Evolutionary conservation across 2,797 vertebrate genomes (phyloP).

Genomic region (Luscinia megarhynchos): DNA sequence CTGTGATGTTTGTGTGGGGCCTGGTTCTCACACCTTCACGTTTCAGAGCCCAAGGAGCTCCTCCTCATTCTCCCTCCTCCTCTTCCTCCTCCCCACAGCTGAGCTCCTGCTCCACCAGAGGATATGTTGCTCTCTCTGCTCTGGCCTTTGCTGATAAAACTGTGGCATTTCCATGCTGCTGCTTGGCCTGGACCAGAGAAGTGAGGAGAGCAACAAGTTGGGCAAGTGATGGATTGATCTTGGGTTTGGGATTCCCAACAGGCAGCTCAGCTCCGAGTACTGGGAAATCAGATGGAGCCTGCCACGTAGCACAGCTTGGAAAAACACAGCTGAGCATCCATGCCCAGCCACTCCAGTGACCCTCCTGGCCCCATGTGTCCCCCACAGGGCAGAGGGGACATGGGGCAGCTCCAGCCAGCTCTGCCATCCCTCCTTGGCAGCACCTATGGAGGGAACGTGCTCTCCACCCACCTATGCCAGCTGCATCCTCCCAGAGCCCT

Average conservation of each 20-base stretch:
- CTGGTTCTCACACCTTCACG: background rate
- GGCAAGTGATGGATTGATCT: background rate
- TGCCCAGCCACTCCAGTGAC: rapidly evolving
- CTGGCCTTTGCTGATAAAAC: background rate
- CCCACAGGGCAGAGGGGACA: background rate
- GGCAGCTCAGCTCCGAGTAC: background rate
- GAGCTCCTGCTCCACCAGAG: background rate
- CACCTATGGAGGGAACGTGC: background rate
- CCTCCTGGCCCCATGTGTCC: background rate
- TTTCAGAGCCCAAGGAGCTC: background rate
- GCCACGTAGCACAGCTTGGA: background rate
- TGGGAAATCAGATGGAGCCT: background rate
- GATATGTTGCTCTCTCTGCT: background rate
- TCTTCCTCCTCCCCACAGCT: background rate
- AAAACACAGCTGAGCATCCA: background rate
- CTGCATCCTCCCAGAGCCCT: background rate
- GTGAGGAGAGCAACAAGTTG: background rate
- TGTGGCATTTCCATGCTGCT: background rate
- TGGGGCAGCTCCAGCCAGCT: background rate
- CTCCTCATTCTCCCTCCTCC: background rate
- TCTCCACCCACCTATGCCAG: background rate
- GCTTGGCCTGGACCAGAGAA: background rate
- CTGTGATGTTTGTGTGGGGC: rapidly evolving
- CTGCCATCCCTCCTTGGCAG: too few relatives aligned
- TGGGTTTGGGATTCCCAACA: background rate